These are phyloP conservation scores for Oreortyx pictus DNA, from an alignment of 2,797 vertebrate species.

Conservation along the genomic window DNA sequence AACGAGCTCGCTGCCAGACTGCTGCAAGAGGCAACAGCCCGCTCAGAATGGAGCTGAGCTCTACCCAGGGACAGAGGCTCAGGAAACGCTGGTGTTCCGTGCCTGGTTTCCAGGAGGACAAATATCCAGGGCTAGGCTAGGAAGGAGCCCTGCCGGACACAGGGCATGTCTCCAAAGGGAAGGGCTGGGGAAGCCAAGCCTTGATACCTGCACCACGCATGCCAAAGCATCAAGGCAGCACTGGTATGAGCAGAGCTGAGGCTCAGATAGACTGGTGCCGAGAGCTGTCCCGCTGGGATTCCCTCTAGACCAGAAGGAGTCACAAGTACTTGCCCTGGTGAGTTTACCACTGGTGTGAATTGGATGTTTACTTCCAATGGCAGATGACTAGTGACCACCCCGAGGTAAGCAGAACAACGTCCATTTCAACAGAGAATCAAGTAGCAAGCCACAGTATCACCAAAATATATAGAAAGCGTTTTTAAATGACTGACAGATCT, in stretches of 20 bases:
- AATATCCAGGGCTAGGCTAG: background rate
- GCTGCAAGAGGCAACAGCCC: background rate
- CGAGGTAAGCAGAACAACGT: background rate
- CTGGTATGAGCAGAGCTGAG: background rate
- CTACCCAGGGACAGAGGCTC: background rate
- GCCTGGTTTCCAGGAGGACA: background rate
- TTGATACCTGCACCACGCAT: background rate
- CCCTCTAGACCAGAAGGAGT: background rate
- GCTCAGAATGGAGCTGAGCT: background rate
- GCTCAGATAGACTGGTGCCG: background rate
- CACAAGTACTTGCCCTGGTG: background rate
- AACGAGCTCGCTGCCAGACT: rapidly evolving
- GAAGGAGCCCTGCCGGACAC: background rate
- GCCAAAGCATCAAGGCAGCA: background rate
- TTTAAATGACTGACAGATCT: background rate
- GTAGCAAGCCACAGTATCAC: background rate
- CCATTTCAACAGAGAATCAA: background rate
- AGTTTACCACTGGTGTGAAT: background rate
- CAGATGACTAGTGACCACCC: background rate
- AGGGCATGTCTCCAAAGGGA: background rate
- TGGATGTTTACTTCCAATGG: background rate
- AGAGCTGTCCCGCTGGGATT: background rate
- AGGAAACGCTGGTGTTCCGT: background rate
- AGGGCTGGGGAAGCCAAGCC: background rate
- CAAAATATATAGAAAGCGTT: background rate